Percentiles rank a stretch among this genome's conserved stretches.
phyloP scores from a whole-genome alignment of 2,113 vertebrate genomes.

The Pseudolaguvia tuberculata region DNA sequence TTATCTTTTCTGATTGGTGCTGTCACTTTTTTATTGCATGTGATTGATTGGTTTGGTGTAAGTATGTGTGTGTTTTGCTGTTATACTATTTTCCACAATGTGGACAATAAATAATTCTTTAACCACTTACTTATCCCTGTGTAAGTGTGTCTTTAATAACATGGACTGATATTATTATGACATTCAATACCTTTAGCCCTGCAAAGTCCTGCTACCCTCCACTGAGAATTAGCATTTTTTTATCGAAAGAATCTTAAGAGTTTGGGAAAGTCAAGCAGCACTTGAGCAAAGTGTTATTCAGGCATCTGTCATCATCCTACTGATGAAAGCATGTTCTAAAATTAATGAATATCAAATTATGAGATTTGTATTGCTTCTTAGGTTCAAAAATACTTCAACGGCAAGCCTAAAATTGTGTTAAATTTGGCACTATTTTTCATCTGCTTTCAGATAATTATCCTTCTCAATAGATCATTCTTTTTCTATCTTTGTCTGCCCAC shows the following conservation, averaged over 20 bases:
- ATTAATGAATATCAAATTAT: slow-evolving; percentile 46
- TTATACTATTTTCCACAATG: too few species aligned
- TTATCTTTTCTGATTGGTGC: too few species aligned
- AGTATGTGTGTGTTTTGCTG: too few species aligned
- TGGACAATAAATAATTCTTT: too few species aligned
- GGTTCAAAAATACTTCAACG: slow-evolving; percentile 35
- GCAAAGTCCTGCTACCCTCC: not conserved
- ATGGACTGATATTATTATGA: not conserved
- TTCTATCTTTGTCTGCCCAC: not conserved
- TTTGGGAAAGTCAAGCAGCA: slow-evolving; percentile 30
- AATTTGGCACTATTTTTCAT: slow-evolving; percentile 40
- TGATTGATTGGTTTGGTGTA: too few species aligned
- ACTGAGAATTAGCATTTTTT: slow-evolving; percentile 34
- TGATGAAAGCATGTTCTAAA: slow-evolving; percentile 34
- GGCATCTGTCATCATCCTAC: slow-evolving; percentile 37
- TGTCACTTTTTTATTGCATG: too few species aligned
- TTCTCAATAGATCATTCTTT: slow-evolving; percentile 25
- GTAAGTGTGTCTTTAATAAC: too few species aligned
- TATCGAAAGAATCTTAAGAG: slow-evolving; percentile 39
- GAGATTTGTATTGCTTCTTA: slow-evolving; percentile 34
- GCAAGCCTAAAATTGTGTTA: slow-evolving; percentile 30
- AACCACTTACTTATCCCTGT: too few species aligned
- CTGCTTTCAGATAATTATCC: slow-evolving; percentile 37
- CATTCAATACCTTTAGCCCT: slow-evolving; percentile 8
- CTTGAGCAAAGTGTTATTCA: slow-evolving; percentile 37